Conservation (phyloP, 2,113 vertebrate genomes). For the Eidolon helvum region DNA sequence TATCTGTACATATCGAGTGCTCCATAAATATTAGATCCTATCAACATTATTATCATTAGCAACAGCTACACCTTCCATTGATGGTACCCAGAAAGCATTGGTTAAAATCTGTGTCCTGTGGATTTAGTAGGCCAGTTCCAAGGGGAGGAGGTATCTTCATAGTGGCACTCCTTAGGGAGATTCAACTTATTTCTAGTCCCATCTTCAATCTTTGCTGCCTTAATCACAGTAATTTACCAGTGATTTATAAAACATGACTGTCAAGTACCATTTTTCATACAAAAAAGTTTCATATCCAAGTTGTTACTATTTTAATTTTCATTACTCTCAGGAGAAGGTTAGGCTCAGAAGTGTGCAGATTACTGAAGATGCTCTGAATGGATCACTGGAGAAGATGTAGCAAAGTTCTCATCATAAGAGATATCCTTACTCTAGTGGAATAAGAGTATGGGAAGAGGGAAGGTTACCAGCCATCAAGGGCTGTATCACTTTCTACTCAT, state of each 20-base stretch:
- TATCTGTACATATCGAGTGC: neutral
- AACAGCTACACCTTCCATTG: neutral
- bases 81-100: neutral
- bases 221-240: neutral
- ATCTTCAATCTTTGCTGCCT: neutral
- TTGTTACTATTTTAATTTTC: neutral
- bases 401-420: neutral
- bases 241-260: neutral
- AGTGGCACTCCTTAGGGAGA: neutral
- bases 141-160: neutral
- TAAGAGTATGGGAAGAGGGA: neutral
- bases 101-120: neutral
- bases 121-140: neutral
- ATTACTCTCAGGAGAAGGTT: neutral
- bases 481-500: neutral
- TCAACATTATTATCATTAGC: neutral
- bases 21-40: neutral
- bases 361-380: neutral
- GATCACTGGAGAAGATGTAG: neutral
- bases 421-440: neutral
- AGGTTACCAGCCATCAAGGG: neutral
- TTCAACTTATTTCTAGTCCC: neutral
- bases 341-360: neutral
- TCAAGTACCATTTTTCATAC: neutral
- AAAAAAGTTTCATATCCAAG: neutral